These are phyloP conservation scores for Odontomachus brunneus DNA, from an alignment of 1,140 invertebrate genomes.

Conservation along the genomic window DNA sequence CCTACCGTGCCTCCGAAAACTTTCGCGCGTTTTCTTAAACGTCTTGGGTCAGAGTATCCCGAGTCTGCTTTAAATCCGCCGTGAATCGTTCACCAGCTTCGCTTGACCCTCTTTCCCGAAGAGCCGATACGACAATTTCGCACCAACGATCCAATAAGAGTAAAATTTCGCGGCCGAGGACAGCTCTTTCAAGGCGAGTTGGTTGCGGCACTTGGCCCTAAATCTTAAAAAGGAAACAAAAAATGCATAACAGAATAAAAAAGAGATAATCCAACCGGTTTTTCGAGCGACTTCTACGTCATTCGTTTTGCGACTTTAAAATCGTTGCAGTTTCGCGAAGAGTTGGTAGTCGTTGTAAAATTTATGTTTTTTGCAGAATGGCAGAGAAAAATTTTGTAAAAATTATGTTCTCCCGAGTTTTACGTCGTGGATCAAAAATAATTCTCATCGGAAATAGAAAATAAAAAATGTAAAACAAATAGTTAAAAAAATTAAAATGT, in stretches of 20 bases:
- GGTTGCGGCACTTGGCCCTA: conserved; percentile 51
- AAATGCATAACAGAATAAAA: conserved; percentile 52
- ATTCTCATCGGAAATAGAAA: background rate
- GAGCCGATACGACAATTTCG: conserved; percentile 9
- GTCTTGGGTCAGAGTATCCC: background rate
- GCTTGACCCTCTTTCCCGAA: too few relatives aligned
- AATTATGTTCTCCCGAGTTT: background rate
- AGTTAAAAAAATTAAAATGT: background rate
- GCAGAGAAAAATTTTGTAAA: background rate
- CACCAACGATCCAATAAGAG: conserved; percentile 45
- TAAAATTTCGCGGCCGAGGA: conserved; percentile 51
- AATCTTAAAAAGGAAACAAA: too few relatives aligned
- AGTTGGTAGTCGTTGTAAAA: background rate
- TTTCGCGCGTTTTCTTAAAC: background rate
- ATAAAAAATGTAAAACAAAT: background rate
- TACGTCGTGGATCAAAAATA: background rate
- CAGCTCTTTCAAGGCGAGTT: conserved; percentile 70
- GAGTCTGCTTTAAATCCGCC: conserved; percentile 8
- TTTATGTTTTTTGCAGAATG: background rate
- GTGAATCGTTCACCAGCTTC: background rate
- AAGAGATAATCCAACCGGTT: conserved; percentile 73
- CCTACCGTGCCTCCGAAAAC: background rate
- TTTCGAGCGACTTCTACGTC: conserved; percentile 63
- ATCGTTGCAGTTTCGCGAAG: background rate
- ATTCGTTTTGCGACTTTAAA: conserved; percentile 9